Conservation (phyloP, 1,140 invertebrate genomes). For the Drosophila neocordata region DNA sequence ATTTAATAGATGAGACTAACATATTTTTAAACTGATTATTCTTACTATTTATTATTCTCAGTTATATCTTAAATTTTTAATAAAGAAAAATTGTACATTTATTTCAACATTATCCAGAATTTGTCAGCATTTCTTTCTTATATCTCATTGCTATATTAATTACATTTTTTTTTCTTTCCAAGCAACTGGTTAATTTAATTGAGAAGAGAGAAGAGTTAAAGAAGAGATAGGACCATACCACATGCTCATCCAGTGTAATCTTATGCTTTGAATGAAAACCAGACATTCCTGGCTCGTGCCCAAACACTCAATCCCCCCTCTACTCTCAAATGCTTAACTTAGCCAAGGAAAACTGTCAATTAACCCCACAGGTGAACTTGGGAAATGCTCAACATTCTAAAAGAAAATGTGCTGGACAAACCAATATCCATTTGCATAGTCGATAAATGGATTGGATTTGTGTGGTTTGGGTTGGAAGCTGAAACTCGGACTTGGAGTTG, state of each 20-base stretch:
- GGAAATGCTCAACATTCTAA: conserved; percentile 44
- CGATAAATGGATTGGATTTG: conserved; percentile 48
- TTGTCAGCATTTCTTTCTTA: not conserved
- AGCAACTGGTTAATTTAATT: not conserved
- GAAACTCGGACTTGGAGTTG: not conserved
- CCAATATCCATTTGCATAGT: conserved; percentile 70
- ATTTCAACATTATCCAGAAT: no score
- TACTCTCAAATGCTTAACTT: conserved; percentile 16
- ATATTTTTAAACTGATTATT: no score
- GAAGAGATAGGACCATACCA: not conserved
- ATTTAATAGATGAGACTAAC: no score
- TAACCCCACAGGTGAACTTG: conserved; percentile 64
- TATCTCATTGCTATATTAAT: not conserved
- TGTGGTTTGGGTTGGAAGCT: conserved; percentile 21
- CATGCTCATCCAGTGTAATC: not conserved
- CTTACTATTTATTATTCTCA: no score
- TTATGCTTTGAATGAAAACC: not conserved
- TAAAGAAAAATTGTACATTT: no score
- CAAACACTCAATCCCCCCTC: not conserved
- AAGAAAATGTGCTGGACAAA: conserved; percentile 34
- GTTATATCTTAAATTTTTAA: no score
- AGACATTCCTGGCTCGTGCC: conserved; percentile 5
- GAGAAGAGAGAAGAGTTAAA: not conserved
- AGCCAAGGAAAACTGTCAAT: conserved; percentile 70
- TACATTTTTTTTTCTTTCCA: not conserved